Base-by-base conservation (phyloP, 2,113 vertebrate species). In the Progne subis region DNA sequence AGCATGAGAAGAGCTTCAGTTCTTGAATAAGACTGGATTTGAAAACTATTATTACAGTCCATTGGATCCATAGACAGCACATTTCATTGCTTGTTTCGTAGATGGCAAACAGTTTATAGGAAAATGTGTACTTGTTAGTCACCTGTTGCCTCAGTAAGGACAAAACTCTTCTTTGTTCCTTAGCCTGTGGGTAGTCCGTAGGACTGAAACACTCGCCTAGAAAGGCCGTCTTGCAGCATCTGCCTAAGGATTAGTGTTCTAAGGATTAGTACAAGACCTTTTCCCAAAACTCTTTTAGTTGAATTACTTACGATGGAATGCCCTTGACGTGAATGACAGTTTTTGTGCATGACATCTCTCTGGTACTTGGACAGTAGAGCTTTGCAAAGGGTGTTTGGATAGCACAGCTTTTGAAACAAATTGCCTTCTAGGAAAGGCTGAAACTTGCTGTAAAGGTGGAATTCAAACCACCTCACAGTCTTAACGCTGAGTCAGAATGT, bases 261-360 rank as follows among this genome's bases (percentile, higher is more conserved):
- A 64, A 86, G 50, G 46, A 43, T 72, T 52, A 53, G 8, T 34
- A 65, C 17, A 34, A 26, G 20, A 60, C 57, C 20, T 43, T 60
- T 76, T 83, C 26, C 34, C 49, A 26, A 26, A 67, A 80, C 47
- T 63, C 34, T 47, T 61, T 29, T 56, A 37, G 5, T 21, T 57
- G 23, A 59, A n/a, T 76, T 39, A 4, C 34, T 15, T 28, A 11
- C 24, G 41, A 18, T 0, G 0, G 31, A 88, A 74, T 47, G 46
- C 21, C 17, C 23, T 69, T 52, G 24, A 65, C 21, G 8, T 34
- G 50, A 70, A 74, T 50, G 41, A 37, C n/a, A 26, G 15, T 26
- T 75, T 57, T 50, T 3, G 2, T 49, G 17, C 25, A 2, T 46
- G 17, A 25, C 63, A 11, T 50, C 18, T 59, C 25, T 75, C 44